Conservation (phyloP, 2,888 invertebrate genomes). For the Caenorhabditis japonica region DNA sequence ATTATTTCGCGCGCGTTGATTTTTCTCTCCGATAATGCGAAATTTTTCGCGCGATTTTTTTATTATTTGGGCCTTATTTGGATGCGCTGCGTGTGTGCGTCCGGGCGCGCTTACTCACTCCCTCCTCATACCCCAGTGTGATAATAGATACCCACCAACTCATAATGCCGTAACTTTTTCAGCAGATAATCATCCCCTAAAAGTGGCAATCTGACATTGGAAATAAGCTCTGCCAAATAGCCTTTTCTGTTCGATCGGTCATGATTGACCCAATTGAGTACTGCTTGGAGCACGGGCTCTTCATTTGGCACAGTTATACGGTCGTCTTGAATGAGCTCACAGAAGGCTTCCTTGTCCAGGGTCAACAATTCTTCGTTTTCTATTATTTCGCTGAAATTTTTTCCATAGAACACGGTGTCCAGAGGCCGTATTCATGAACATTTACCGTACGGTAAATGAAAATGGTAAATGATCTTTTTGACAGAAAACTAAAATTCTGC, state of each 20-base stretch:
- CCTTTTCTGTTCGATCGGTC: constrained; percentile 92
- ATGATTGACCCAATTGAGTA: constrained; percentile 98
- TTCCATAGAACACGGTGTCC: no score
- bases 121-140: no score
- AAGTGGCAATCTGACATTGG: constrained; percentile 91
- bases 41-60: no score
- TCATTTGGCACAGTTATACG: constrained; percentile 83
- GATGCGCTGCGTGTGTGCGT: no score
- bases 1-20: no score
- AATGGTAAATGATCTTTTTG: no score
- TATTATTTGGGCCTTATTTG: no score
- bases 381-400: constrained; percentile 53
- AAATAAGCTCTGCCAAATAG: constrained; percentile 92
- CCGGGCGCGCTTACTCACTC: no score
- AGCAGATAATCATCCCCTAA: constrained; percentile 82
- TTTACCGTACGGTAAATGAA: no score
- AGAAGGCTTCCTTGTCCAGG: constrained; percentile 43
- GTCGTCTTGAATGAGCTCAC: constrained; percentile 54
- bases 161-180: constrained; percentile 20
- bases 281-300: constrained; percentile 88
- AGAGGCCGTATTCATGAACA: no score
- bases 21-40: no score
- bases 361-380: constrained; percentile 45
- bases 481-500: no score
- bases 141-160: constrained; percentile 10